Percentiles rank a stretch among this genome's conserved stretches.
Conservation (phyloP, 2,888 invertebrate genomes). For the Beris morrisii region DNA sequence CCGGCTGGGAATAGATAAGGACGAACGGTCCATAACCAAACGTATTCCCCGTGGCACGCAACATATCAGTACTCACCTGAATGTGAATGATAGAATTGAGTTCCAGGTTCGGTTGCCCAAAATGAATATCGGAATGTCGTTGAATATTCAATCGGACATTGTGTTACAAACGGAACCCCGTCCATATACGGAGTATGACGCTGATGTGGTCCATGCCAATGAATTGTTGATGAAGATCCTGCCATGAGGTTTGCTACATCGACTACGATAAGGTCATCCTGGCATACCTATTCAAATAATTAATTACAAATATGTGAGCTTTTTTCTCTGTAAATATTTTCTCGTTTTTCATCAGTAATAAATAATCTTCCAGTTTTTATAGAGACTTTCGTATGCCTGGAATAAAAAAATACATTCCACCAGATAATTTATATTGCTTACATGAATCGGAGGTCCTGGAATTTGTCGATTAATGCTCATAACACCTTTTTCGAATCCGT, state of each 20-base stretch:
- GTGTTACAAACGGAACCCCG: constrained; percentile 79
- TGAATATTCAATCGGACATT: constrained; percentile 76
- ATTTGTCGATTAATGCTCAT: constrained; percentile 57
- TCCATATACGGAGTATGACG: constrained; percentile 77
- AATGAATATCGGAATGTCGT: constrained; percentile 70
- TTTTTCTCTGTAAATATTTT: background rate
- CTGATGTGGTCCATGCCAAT: constrained; percentile 89
- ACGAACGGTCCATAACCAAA: too few relatives aligned
- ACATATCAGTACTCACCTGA: constrained; percentile 55
- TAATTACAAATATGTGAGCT: background rate
- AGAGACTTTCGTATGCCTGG: too few relatives aligned
- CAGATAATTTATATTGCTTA: constrained; percentile 39
- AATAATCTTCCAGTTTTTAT: too few relatives aligned
- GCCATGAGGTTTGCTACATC: constrained; percentile 76
- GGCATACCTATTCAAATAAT: constrained; percentile 66
- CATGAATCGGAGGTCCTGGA: constrained; percentile 59
- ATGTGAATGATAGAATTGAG: constrained; percentile 76
- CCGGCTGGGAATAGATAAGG: too few relatives aligned
- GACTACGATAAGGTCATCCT: constrained; percentile 75
- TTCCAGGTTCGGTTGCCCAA: constrained; percentile 70
- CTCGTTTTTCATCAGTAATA: background rate
- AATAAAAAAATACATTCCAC: too few relatives aligned
- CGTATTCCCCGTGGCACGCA: too few relatives aligned
- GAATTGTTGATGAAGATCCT: constrained; percentile 77
- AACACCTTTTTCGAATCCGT: constrained; percentile 57